Base-by-base conservation (phyloP, 2,888 invertebrate species). In the Hydropsyche betteni region DNA sequence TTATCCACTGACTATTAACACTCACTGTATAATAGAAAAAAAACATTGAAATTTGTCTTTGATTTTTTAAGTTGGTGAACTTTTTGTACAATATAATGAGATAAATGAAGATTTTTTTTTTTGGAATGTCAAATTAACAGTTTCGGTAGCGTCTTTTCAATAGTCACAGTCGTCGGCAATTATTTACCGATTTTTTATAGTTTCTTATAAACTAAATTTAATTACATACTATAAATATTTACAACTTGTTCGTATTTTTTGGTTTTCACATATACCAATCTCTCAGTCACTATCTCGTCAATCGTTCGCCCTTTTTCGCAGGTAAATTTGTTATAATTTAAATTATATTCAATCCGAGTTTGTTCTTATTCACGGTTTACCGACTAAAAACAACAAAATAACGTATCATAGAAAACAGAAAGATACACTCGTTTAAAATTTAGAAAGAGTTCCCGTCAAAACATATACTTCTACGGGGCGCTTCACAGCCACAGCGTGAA, bases 1-100 rank as follows among this genome's bases (percentile, higher is more conserved):
- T 86, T 86, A 86, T 87, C 87, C 87, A 87, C 86, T 87, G 87
- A 87, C 87, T 88, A 88, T 86, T 87, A 87, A 88, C 87, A 87
- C 87, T 87, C 87, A 87, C 87, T 88, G 87, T 87, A 55, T 55
- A 55, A 73, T 55, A 14, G 73, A 73, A 61, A 87, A 86, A 76
- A 69, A 74, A 76, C 74, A 74, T 84, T 86, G 85, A 87, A 87
- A 86, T 86, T 87, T 86, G 84, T 84, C 85, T 83, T 84, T 85
- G 83, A 86, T 86, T 86, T 86, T 85, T 86, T 85, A 81, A 85
- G 85, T 86, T 87, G 86, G 87, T 87, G 87, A 87, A 86, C 86
- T 86, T 85, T 86, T 87, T 87, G 87, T 87, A 88, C 87, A 87
- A 85, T 84, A 85, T 85, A 58, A 75, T 76, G 78, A 78, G 76